Percentiles rank a stretch among this genome's conserved stretches.
phyloP scores from a whole-genome alignment of 2,888 invertebrate species.

The Ormyrus thymus region DNA sequence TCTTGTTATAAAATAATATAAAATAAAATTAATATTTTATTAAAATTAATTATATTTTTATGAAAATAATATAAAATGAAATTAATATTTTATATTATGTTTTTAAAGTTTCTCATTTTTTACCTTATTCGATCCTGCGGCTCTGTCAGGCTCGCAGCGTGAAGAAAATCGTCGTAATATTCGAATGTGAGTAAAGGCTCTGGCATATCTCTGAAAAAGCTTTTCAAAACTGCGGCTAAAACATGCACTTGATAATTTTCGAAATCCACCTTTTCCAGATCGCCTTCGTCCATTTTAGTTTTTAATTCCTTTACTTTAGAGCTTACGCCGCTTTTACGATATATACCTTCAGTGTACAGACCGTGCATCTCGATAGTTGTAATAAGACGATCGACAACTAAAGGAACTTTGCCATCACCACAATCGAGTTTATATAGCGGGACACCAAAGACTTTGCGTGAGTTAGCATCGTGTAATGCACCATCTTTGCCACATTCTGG shows the following conservation, averaged over 20 bases:
- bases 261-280: constrained; percentile 83
- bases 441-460: constrained; percentile 86
- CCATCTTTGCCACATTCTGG: constrained; percentile 78
- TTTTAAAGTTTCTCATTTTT: background rate
- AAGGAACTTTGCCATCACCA: constrained; percentile 87
- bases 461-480: constrained; percentile 73
- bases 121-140: constrained; percentile 83
- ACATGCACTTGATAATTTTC: constrained; percentile 92
- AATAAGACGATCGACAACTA: constrained; percentile 91
- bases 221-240: constrained; percentile 90
- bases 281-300: constrained; percentile 84
- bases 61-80: background rate
- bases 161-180: constrained; percentile 94
- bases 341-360: constrained; percentile 93
- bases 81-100: background rate
- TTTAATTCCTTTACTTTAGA: constrained; percentile 89
- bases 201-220: constrained; percentile 93
- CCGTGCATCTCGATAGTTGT: constrained; percentile 94
- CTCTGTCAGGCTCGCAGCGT: constrained; percentile 90
- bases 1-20: constrained; percentile 3
- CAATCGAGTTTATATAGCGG: constrained; percentile 85
- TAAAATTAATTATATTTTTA: background rate
- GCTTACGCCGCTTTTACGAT: constrained; percentile 92
- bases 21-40: background rate
- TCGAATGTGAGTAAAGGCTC: constrained; percentile 95